Evolutionary conservation across 2,113 vertebrate species (phyloP).

Genomic region (Chaetodon auriga): DNA sequence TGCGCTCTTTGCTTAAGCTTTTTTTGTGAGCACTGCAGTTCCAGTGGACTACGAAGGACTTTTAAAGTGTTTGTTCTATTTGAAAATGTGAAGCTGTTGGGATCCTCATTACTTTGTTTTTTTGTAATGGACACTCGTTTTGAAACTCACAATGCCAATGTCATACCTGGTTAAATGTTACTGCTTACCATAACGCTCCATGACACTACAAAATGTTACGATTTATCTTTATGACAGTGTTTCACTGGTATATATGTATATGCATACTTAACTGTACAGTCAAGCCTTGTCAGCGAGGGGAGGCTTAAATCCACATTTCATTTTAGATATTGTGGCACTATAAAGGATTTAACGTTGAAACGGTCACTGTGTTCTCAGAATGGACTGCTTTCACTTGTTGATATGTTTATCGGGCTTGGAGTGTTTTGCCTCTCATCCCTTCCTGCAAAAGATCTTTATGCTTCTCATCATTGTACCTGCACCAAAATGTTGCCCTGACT

Average conservation of each 20-base stretch:
- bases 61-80: constrained; percentile 64
- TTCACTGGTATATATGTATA: constrained; percentile 80
- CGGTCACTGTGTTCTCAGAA: constrained; percentile 70
- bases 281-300: constrained; percentile 55
- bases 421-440: constrained; percentile 70
- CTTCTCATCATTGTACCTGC: constrained; percentile 65
- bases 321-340: constrained; percentile 82
- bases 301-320: constrained; percentile 72
- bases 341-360: constrained; percentile 69
- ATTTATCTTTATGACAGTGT: constrained; percentile 73
- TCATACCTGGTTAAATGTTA: constrained; percentile 77
- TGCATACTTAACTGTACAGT: constrained; percentile 80
- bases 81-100: constrained; percentile 77
- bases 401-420: constrained; percentile 57
- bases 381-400: constrained; percentile 67
- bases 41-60: constrained; percentile 69
- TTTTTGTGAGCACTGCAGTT: constrained; percentile 58
- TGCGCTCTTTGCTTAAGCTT: constrained; percentile 44
- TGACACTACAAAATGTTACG: constrained; percentile 77
- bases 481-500: constrained; percentile 84
- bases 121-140: constrained; percentile 62
- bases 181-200: constrained; percentile 72
- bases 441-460: constrained; percentile 62
- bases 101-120: constrained; percentile 26
- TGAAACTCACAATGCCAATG: constrained; percentile 62